These are phyloP conservation scores for Plusia festucae DNA, from an alignment of 2,888 invertebrate species.

Conservation along the genomic window DNA sequence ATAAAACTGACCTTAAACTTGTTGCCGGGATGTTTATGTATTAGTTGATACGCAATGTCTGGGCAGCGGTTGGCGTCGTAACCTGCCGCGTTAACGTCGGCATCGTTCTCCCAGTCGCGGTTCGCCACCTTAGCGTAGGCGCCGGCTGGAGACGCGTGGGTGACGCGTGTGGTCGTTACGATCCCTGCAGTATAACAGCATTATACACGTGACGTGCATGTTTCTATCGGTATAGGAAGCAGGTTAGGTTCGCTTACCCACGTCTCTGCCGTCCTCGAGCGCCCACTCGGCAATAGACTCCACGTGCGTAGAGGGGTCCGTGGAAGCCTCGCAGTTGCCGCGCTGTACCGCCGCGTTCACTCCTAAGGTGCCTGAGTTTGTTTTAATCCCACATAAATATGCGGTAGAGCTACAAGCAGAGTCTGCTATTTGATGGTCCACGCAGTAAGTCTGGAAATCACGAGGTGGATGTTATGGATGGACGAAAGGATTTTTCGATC, in stretches of 20 bases:
- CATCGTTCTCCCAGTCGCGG: conserved; percentile 92
- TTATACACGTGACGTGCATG: no score
- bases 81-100: conserved; percentile 77
- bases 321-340: conserved; percentile 89
- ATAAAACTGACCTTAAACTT: conserved; percentile 89
- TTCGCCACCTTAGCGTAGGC: conserved; percentile 91
- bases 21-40: conserved; percentile 90
- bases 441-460: conserved; percentile 84
- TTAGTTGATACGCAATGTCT: conserved; percentile 93
- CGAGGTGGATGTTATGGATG: no score
- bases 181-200: conserved; percentile 81
- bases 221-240: no score
- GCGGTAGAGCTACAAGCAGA: conserved; percentile 92
- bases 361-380: conserved; percentile 90
- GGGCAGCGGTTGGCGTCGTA: conserved; percentile 86
- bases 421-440: conserved; percentile 91
- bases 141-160: conserved; percentile 93
- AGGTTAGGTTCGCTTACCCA: conserved; percentile 56
- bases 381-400: conserved; percentile 91
- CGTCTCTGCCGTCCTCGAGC: conserved; percentile 80
- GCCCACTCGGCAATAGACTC: conserved; percentile 92
- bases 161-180: conserved; percentile 93
- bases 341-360: conserved; percentile 90
- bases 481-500: no score
- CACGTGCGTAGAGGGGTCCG: conserved; percentile 86